Percentiles rank a stretch among this genome's conserved stretches.
Conservation (phyloP, 2,888 invertebrate species). For the Psylliodes chrysocephalus region DNA sequence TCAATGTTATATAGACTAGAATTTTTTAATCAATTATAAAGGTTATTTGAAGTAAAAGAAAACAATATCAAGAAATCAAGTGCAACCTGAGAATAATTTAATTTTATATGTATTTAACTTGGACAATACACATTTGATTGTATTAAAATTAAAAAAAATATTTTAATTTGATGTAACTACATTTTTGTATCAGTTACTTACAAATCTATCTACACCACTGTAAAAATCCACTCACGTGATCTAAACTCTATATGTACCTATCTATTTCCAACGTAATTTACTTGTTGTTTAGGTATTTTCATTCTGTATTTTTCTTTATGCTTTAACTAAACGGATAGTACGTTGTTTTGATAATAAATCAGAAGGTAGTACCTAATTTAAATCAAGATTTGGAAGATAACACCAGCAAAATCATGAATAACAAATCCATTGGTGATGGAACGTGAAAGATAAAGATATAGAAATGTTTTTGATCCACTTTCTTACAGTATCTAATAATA, state of each 20-base stretch:
- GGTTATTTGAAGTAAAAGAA: too few relatives aligned
- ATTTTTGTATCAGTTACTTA: too few relatives aligned
- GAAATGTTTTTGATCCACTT: not conserved
- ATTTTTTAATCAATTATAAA: too few relatives aligned
- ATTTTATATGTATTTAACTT: too few relatives aligned
- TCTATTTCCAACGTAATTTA: slow-evolving; percentile 41
- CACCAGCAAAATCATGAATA: slow-evolving; percentile 27
- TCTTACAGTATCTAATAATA: not conserved
- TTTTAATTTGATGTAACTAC: too few relatives aligned
- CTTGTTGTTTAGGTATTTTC: slow-evolving; percentile 35
- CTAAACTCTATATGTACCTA: too few relatives aligned
- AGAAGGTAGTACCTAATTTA: slow-evolving; percentile 15
- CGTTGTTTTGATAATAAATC: slow-evolving; percentile 6
- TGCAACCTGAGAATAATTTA: too few relatives aligned
- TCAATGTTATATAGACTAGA: too few relatives aligned
- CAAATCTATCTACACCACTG: not conserved
- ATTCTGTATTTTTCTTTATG: slow-evolving; percentile 28
- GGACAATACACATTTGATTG: too few relatives aligned
- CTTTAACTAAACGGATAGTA: slow-evolving; percentile 32
- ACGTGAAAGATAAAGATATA: slow-evolving; percentile 18
- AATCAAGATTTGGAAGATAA: slow-evolving; percentile 28
- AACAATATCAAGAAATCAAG: too few relatives aligned
- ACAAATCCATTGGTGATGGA: slow-evolving; percentile 16
- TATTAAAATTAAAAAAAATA: too few relatives aligned
- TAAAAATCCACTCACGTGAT: not conserved